These are phyloP conservation scores for Tachysurus fulvidraco DNA, from an alignment of 2,113 vertebrate species.

Conservation along the genomic window DNA sequence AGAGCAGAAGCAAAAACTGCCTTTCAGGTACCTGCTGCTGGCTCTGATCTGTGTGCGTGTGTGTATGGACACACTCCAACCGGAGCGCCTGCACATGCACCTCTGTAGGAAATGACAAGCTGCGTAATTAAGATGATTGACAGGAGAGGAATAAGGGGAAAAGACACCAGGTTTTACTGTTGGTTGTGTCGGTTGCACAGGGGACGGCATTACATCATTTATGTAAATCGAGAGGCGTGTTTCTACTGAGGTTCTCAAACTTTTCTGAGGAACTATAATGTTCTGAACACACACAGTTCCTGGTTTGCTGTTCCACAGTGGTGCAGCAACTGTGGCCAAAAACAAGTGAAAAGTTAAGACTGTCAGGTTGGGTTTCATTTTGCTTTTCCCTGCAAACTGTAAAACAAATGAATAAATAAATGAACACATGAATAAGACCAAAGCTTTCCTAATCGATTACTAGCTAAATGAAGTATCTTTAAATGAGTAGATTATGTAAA, in stretches of 20 bases:
- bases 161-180: neutral
- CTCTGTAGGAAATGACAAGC: neutral
- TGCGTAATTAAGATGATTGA: neutral
- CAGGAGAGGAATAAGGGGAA: neutral
- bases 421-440: too few species aligned
- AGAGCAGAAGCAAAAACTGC: constrained; percentile 48
- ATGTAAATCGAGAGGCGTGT: neutral
- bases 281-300: neutral
- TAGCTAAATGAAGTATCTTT: neutral
- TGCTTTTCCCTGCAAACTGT: neutral
- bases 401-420: neutral
- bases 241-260: neutral
- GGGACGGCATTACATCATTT: constrained; percentile 6
- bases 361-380: neutral
- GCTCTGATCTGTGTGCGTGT: constrained; percentile 43
- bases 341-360: neutral
- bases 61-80: constrained; percentile 30
- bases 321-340: neutral
- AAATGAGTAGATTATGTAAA: neutral
- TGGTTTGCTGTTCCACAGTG: neutral
- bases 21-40: constrained; percentile 53
- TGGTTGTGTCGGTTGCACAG: constrained; percentile 1
- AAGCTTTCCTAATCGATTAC: neutral
- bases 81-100: constrained; percentile 18
- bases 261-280: neutral